These are phyloP conservation scores for Trematocara variabile DNA, from an alignment of 2,113 vertebrate species.

Conservation along the genomic window DNA sequence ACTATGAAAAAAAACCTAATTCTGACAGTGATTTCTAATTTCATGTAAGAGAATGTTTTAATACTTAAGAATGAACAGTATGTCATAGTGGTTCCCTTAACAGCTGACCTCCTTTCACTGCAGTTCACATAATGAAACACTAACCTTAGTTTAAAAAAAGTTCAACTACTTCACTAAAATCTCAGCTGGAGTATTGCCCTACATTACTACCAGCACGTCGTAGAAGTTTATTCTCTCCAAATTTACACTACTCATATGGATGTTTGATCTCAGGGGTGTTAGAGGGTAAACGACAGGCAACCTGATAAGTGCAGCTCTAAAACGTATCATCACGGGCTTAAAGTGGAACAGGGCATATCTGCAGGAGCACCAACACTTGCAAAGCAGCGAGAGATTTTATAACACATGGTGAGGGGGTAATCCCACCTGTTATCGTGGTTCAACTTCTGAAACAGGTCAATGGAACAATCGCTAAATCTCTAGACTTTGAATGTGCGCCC, in stretches of 20 bases:
- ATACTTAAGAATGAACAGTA: not conserved
- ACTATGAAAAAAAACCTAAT: not conserved
- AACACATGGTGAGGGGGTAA: conserved; percentile 3
- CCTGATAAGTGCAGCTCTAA: conserved; percentile 4
- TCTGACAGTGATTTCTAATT: not conserved
- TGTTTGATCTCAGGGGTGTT: conserved; percentile 25
- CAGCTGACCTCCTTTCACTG: not conserved
- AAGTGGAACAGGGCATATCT: conserved; percentile 26
- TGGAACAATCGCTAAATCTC: not conserved
- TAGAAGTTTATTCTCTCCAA: not conserved
- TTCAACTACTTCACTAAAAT: not conserved
- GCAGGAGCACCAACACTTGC: conserved; percentile 17
- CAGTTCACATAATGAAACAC: not conserved
- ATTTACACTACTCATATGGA: conserved; percentile 1
- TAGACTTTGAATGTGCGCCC: not conserved
- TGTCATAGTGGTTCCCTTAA: not conserved
- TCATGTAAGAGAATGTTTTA: not conserved
- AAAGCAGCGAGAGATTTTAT: conserved; percentile 13
- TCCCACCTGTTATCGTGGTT: conserved; percentile 19
- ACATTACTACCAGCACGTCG: not conserved
- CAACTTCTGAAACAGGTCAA: conserved; percentile 3
- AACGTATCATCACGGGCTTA: not conserved
- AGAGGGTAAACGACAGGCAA: conserved; percentile 2
- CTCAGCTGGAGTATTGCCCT: not conserved
- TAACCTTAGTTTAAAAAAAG: not conserved